Conservation (phyloP, 2,888 invertebrate species). For the Prionchulus punctatus region DNA sequence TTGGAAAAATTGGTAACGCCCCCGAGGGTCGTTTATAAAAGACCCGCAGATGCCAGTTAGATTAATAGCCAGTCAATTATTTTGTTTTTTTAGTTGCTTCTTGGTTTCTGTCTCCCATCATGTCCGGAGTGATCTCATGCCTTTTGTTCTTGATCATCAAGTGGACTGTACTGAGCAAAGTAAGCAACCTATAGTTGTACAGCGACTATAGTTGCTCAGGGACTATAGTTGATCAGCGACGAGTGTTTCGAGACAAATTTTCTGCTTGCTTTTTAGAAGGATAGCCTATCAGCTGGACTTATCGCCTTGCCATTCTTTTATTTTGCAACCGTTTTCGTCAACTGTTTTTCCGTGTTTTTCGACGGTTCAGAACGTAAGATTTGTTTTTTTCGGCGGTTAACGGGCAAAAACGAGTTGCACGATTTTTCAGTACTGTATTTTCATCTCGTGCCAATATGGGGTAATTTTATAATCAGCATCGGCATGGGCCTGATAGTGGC, state of each 20-base stretch:
- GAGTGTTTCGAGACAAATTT: too few relatives aligned
- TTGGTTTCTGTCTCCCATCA: slow-evolving; percentile 87
- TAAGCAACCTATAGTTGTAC: too few relatives aligned
- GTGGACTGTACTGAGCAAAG: slow-evolving; percentile 57
- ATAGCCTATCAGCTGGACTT: slow-evolving; percentile 67
- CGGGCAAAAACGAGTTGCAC: too few relatives aligned
- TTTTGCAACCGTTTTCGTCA: slow-evolving; percentile 72
- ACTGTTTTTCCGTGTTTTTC: slow-evolving; percentile 77
- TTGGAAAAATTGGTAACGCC: slow-evolving; percentile 55
- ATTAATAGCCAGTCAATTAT: too few relatives aligned
- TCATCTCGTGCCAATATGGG: slow-evolving; percentile 73
- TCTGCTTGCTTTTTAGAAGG: slow-evolving; percentile 26
- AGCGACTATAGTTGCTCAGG: too few relatives aligned
- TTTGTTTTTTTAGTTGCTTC: slow-evolving; percentile 49
- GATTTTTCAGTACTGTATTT: slow-evolving; percentile 56
- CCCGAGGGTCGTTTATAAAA: too few relatives aligned
- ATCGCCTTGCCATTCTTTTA: slow-evolving; percentile 75
- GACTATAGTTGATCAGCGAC: too few relatives aligned
- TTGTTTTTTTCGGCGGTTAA: too few relatives aligned
- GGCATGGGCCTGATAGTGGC: slow-evolving; percentile 52
- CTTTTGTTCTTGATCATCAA: slow-evolving; percentile 61
- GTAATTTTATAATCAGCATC: slow-evolving; percentile 51
- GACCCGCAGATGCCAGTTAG: too few relatives aligned
- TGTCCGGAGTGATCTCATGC: slow-evolving; percentile 76
- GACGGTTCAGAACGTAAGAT: slow-evolving; percentile 90